phyloP scores from a whole-genome alignment of 2,888 invertebrate species.

The Dryadula phaetusa region DNA sequence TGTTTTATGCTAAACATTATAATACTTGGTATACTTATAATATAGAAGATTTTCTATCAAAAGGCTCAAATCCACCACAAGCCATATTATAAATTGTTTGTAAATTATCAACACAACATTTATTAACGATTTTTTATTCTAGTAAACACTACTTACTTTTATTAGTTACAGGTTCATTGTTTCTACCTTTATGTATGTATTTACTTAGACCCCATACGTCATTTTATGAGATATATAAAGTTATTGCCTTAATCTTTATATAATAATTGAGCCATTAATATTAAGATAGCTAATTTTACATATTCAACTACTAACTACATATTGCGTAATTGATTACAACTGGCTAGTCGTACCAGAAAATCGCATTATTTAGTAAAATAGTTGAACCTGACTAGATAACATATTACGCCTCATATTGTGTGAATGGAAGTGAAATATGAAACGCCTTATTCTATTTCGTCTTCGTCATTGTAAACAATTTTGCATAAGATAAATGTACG shows the following conservation, averaged over 20 bases:
- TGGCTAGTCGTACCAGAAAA: not conserved
- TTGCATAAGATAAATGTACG: constrained; percentile 6
- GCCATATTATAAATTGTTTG: too few relatives aligned
- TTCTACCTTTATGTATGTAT: too few relatives aligned
- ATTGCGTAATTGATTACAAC: not conserved
- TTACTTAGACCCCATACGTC: not conserved
- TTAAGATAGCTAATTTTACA: not conserved
- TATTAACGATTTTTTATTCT: too few relatives aligned
- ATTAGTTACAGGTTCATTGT: too few relatives aligned
- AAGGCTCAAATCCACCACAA: too few relatives aligned
- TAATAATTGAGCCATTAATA: not conserved
- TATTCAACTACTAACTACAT: not conserved
- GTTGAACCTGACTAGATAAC: constrained; percentile 2
- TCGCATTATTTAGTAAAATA: not conserved
- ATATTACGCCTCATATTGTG: constrained; percentile 15
- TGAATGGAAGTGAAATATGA: constrained; percentile 23
- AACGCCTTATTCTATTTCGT: constrained; percentile 19
- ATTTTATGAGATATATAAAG: not conserved
- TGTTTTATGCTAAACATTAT: too few relatives aligned
- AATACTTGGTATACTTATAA: too few relatives aligned
- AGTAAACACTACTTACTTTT: too few relatives aligned
- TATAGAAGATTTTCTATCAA: too few relatives aligned
- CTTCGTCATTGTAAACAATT: constrained; percentile 17
- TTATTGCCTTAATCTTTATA: not conserved
- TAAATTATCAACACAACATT: too few relatives aligned